Conservation (phyloP, 2,888 invertebrate genomes). For the Acleris sparsana region DNA sequence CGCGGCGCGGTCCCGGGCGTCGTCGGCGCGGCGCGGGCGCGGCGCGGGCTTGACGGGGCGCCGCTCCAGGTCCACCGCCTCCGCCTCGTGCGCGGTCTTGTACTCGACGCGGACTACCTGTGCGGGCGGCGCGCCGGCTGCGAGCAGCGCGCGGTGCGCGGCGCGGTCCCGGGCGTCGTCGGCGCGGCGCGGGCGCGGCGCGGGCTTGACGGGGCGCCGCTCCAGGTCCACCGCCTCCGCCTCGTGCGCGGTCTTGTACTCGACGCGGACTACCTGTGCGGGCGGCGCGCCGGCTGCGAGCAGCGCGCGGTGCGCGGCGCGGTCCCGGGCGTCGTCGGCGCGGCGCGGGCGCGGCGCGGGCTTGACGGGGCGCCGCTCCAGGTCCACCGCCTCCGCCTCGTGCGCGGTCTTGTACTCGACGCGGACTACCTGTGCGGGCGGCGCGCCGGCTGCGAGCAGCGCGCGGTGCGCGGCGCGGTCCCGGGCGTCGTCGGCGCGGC, state of each 20-base stretch:
- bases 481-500: conserved; percentile 47
- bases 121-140: too few species aligned
- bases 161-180: conserved; percentile 53
- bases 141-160: conserved; percentile 33
- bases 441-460: neutral
- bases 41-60: conserved; percentile 56
- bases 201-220: conserved; percentile 50
- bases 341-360: conserved; percentile 58
- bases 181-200: conserved; percentile 52
- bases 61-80: conserved; percentile 88
- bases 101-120: too few species aligned
- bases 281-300: neutral
- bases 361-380: conserved; percentile 61
- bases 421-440: too few species aligned
- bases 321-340: conserved; percentile 51
- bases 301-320: conserved; percentile 37
- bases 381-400: conserved; percentile 92
- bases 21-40: conserved; percentile 50
- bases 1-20: conserved; percentile 45
- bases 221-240: conserved; percentile 92
- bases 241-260: conserved; percentile 87
- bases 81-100: conserved; percentile 91
- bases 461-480: conserved; percentile 46
- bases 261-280: too few species aligned
- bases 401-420: conserved; percentile 85